phyloP scores from a whole-genome alignment of 1,140 invertebrate genomes.

The Ericerus pela region DNA sequence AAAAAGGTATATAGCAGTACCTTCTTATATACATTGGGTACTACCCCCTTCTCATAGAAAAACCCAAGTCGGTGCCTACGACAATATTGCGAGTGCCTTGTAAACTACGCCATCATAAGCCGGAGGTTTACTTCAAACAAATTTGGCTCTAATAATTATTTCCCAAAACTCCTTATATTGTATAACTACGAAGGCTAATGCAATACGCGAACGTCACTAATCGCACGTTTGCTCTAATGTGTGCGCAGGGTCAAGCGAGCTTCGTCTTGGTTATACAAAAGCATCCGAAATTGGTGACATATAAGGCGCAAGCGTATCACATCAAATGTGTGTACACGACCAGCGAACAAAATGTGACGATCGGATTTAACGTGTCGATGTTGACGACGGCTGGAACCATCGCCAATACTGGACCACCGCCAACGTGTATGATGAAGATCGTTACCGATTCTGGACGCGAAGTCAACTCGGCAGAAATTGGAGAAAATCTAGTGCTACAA shows the following conservation, averaged over 20 bases:
- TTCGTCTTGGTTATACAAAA: constrained; percentile 88
- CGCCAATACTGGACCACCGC: constrained; percentile 84
- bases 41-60: too few relatives aligned
- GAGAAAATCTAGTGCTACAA: constrained; percentile 77
- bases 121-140: too few relatives aligned
- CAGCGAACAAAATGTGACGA: constrained; percentile 79
- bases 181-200: not conserved
- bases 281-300: constrained; percentile 88
- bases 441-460: constrained; percentile 72
- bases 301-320: constrained; percentile 85
- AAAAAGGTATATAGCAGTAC: too few relatives aligned
- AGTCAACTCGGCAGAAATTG: constrained; percentile 80
- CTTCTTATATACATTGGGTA: too few relatives aligned
- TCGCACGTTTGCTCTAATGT: not conserved
- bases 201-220: not conserved
- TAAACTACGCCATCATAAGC: too few relatives aligned
- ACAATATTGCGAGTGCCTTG: too few relatives aligned
- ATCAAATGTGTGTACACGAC: constrained; percentile 89
- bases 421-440: constrained; percentile 82
- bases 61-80: too few relatives aligned
- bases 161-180: too few relatives aligned
- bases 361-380: constrained; percentile 91
- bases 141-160: too few relatives aligned
- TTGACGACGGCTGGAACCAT: constrained; percentile 86
- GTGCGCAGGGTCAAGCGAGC: constrained; percentile 63